Base-by-base conservation (phyloP, 92 coral and sea anemone genomes). In the Palythoa grandiflora region DNA sequence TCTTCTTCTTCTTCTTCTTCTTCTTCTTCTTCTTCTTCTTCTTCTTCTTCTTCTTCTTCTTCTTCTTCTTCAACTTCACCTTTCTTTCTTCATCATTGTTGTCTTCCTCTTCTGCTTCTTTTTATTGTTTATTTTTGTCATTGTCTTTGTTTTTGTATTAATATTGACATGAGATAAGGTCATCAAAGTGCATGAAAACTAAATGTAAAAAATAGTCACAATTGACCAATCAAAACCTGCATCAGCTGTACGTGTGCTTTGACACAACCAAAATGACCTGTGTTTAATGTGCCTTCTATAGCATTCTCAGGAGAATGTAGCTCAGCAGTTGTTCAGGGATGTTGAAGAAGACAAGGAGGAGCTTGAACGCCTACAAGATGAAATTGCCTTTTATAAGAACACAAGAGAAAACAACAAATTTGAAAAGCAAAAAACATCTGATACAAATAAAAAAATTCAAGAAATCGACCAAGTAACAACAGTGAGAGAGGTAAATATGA, bases 281-380 rank as follows among this genome's bases (percentile, higher is more conserved):
- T 70, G 12, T 9, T 28, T 70, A 70, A 10, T 70, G 40, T 35
- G 16, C 19, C 65, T 59, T 59, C 17, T 70, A 47, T 70, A 94
- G 98, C 80, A 86, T 57, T 89, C 96, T 36, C 96, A 95, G 65
- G 96, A 93, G 61, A 81, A 87, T 50, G 91, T 93, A 12, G 92
- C 90, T 38, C 87, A 89, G 66, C 86, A 93, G 68, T 93, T 95
- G 5, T 84, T 87, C 68, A 75, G 85, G 35, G 86, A 89, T 15
- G 72, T 93, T 1, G 86, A 87, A 66, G 87, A 91, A 39, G 92
- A 89, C 89, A 89, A 87, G 35, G 93, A 93, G 73, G 98, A 95
- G 72, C 78, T 95, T 37, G 94, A 88, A 53, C 47, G 78, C 14
- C 78, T 95, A 19, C 93, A 88, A 71, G 90, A 89, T 55, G 90